Base-by-base conservation (phyloP, 2,797 vertebrate species). In the Takifugu ocellatus region DNA sequence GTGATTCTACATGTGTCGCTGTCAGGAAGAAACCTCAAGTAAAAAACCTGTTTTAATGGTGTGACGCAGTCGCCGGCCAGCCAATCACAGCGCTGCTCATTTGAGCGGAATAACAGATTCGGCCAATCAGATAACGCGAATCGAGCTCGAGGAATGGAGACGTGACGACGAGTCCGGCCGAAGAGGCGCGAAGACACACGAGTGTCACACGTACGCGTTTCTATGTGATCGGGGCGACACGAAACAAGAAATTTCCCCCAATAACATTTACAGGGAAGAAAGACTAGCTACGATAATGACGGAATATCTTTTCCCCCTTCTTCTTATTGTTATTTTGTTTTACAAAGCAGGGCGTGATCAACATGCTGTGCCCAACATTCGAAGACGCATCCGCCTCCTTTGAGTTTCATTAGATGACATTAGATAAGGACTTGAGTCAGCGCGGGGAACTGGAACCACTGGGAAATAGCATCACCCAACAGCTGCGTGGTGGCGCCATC, bases 1-100 rank as follows among this genome's bases (percentile, higher is more conserved):
- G 87, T 90, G 81, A 84, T 79, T 91, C 88, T 90, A 92, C 95
- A 93, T 96, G 95, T 96, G 94, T 94, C 93, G 92, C 91, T 94
- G 96, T 96, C 94, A 93, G 94, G 90, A 91, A 82, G 86, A 68
- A 90, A 93, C 85, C 93, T 92, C 90, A 92, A 91, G 91, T 89
- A 90, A 75, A 51, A 84, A 92, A 91, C 83, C 86, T 85, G 88
- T 82, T 90, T 89, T 85, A 86, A 62, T 68, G 82, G 75, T 84
- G 82, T 91, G 90, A 94, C 96, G 96, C 88, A 83, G 90, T 82
- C 58, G 72, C 52, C 59, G 47, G 74, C 1, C 82, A 82, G 84
- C 95, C 96, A 96, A 95, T 95, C 91, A 55, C 71, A 73, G 68
- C 74, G 62, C 85, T 56, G 84, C 70, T 87, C 90, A 90, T 93